phyloP scores from a whole-genome alignment of 2,113 vertebrate species.

The Oreocharis arfaki region DNA sequence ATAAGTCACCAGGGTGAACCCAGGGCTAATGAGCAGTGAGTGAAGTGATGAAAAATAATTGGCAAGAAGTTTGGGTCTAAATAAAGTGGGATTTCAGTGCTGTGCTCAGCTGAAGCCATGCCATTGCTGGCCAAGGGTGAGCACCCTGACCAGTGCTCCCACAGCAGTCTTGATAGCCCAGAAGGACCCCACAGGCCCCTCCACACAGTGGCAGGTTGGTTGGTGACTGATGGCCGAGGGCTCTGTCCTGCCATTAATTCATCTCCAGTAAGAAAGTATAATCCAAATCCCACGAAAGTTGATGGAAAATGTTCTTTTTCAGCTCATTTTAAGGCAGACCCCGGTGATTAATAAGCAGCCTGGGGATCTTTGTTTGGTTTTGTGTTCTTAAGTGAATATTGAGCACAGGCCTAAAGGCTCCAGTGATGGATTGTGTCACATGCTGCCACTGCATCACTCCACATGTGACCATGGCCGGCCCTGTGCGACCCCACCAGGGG shows the following conservation, averaged over 20 bases:
- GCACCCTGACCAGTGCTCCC: neutral
- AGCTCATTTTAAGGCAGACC: neutral
- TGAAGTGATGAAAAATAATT: neutral
- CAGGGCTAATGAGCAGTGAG: neutral
- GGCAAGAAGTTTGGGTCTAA: neutral
- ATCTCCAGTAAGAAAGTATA: neutral
- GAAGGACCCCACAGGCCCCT: neutral
- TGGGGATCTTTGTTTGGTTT: neutral
- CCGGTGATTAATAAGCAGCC: neutral
- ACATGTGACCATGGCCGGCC: neutral
- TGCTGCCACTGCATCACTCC: neutral
- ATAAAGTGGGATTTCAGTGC: neutral
- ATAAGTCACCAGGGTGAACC: neutral
- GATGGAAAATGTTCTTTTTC: neutral
- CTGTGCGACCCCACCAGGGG: neutral
- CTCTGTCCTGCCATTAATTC: neutral
- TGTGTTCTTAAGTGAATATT: neutral
- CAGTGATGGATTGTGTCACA: neutral
- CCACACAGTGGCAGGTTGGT: fast-evolving
- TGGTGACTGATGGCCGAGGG: neutral
- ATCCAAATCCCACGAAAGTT: neutral
- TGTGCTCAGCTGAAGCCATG: neutral
- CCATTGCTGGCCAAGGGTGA: neutral
- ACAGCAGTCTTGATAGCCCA: neutral
- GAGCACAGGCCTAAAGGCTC: neutral